phyloP scores from a whole-genome alignment of 2,113 vertebrate genomes.

The Cyprinodon variegatus region DNA sequence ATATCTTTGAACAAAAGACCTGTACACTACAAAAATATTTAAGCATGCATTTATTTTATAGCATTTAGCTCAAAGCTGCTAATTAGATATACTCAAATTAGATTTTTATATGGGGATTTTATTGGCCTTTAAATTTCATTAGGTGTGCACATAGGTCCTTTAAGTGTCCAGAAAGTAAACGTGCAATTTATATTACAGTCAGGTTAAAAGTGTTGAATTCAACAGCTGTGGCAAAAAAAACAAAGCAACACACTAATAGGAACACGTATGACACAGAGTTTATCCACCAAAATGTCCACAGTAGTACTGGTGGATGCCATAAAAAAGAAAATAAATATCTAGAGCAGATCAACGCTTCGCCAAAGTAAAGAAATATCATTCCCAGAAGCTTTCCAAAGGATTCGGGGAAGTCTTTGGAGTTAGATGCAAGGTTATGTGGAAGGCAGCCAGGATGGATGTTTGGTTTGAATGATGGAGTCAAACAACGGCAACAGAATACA shows the following conservation, averaged over 20 bases:
- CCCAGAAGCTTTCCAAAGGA: conserved; percentile 70
- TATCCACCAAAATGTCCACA: conserved; percentile 45
- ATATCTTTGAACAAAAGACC: not conserved
- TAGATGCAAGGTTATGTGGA: conserved; percentile 66
- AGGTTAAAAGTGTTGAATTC: not conserved
- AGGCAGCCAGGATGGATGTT: conserved; percentile 69
- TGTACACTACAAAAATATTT: too few species aligned
- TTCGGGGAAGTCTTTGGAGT: conserved; percentile 73
- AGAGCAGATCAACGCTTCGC: conserved; percentile 60
- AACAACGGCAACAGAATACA: conserved; percentile 54
- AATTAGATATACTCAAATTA: not conserved
- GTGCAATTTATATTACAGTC: not conserved
- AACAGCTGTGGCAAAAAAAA: conserved; percentile 2
- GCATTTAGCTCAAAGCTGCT: not conserved
- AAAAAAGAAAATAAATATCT: conserved; percentile 61
- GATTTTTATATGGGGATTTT: not conserved
- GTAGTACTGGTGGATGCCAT: conserved; percentile 26
- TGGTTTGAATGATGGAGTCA: conserved; percentile 63
- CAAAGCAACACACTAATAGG: conserved; percentile 5
- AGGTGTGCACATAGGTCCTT: not conserved
- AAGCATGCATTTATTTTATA: not conserved
- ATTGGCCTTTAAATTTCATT: not conserved
- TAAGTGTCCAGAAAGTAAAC: conserved; percentile 9
- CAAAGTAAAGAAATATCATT: conserved; percentile 74
- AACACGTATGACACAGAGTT: conserved; percentile 8